Base-by-base conservation (phyloP, 2,888 invertebrate species). In the Druceiella hillmani region DNA sequence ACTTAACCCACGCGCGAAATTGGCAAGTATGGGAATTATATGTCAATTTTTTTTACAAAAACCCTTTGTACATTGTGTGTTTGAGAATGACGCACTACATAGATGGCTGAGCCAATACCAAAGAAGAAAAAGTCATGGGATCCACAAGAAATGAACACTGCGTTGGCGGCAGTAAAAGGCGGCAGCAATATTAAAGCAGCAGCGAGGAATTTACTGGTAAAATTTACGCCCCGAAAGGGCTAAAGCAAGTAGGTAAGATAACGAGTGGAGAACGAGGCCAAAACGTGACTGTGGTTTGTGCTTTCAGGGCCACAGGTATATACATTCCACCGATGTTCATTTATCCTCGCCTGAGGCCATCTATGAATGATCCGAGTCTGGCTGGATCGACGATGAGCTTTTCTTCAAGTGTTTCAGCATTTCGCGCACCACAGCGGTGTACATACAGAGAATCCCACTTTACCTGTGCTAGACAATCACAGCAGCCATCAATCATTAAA, bases 381-480 rank as follows among this genome's bases (percentile, higher is more conserved):
- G 27, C 44, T 49, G 52, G 48, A 44, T 13, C 43, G 45, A 33
- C 50, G 51, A 27, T 24, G 49, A 12, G 29, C 49, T 13, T 50
- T 51, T 42, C 20, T 44, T 33, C 46, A 49, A 24, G 49, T 47
- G 45, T 33, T 53, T n/a, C 4, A 17, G 33, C 50, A 49, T 28
- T 52, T 52, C 47, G 29, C 24, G 9, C 20, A 41, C 15, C 30
- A 40, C 32, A 41, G 41, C 27, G 53, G 51, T 34, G 43, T 48
- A 9, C 38, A 44, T 30, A 22, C 36, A 37, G 46, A 49, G 28
- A 39, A 46, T 16, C 46, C 45, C 16, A 40, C 50, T 16, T 38
- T 52, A 9, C 33, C 52, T 32, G 48, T 52, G 33, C 27, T 50
- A 25, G 49, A 53, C 25, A 51, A 52, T 34, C 50, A 51, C 29